Evolutionary conservation across 2,888 invertebrate species (phyloP).

Genomic region (Drosophila mimetica): DNA sequence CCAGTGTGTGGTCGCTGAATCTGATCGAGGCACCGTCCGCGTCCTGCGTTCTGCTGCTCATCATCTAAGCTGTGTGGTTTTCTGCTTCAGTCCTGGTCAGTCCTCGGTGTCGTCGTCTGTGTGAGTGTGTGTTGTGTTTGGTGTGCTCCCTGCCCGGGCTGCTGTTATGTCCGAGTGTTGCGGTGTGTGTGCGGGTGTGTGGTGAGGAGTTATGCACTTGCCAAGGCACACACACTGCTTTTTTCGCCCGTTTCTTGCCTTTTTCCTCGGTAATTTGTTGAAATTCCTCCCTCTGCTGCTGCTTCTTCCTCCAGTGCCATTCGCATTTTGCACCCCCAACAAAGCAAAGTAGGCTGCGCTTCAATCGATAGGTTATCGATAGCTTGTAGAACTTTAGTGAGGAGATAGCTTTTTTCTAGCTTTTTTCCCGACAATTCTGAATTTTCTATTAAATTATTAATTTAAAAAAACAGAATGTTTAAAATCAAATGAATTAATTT

Average conservation of each 20-base stretch:
- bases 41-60: conserved; percentile 77
- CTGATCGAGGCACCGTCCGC: conserved; percentile 87
- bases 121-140: neutral
- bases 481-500: too few species aligned
- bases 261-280: conserved; percentile 68
- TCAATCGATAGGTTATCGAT: conserved; percentile 10
- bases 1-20: conserved; percentile 98
- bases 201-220: conserved; percentile 56
- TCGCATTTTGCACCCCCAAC: conserved; percentile 19
- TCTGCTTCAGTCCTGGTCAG: neutral
- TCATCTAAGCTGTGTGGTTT: conserved; percentile 66
- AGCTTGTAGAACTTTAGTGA: neutral
- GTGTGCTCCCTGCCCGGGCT: conserved; percentile 6
- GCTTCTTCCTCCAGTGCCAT: conserved; percentile 33
- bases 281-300: conserved; percentile 65
- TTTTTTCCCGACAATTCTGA: neutral
- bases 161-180: conserved; percentile 3
- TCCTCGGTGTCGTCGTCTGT: conserved; percentile 28
- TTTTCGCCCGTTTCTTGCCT: conserved; percentile 45
- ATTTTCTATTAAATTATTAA: neutral
- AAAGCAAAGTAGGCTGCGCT: conserved; percentile 8
- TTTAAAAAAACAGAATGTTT: neutral
- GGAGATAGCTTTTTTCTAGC: neutral
- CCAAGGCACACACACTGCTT: conserved; percentile 67
- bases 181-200: conserved; percentile 36